Evolutionary conservation across 2,113 vertebrate genomes (phyloP), one percentile per base, ranked within the genome.

Genomic region (Sapayoa aenigma): DNA sequence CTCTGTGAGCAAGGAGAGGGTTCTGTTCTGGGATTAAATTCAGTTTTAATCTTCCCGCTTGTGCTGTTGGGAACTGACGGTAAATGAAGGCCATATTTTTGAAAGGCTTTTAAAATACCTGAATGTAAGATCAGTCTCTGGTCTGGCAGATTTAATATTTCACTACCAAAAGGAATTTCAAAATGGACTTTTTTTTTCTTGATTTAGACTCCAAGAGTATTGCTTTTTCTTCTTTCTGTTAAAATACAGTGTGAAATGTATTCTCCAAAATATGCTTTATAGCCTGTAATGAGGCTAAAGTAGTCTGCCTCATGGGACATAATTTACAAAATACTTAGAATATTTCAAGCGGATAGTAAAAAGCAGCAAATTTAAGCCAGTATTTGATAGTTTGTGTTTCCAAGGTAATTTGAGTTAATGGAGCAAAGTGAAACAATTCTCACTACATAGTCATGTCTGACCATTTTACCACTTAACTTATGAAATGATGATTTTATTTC

Each of bases 361-460:
- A 59, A 87, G 85, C 35, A 77, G 59, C 18, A 73, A 72, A 71
- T 90, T 67, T 86, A 94, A 91, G 24, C 21, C 27, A 50, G 3
- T 77, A 14, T 83, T 90, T 42, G 21, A n/a, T 88, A 74, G 47
- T 74, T 90, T 94, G 41, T 84, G 24, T 94, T 96, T 86, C 68
- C 41, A 84, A 79, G 82, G 85, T 90, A 85, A 90, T 94, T 67
- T 47, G 55, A 74, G 67, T 76, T 96, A 86, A 71, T 73, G 73
- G 65, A 82, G 22, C 55, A 59, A 3, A 6, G 6, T 72, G 47
- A 68, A 85, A 77, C 59, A 86, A 9, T 49, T 58, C 37, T 72
- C 24, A 44, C 33, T 71, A 69, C 74, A 37, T 66, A 2, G 30
- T 47, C 63, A 17, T 82, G 53, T 84, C 53, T 88, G 92, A 53